A percentile compares a stretch with the other conserved stretches of the same genome.
Conservation (phyloP, 2,797 vertebrate genomes). For the Protosalanx chinensis region DNA sequence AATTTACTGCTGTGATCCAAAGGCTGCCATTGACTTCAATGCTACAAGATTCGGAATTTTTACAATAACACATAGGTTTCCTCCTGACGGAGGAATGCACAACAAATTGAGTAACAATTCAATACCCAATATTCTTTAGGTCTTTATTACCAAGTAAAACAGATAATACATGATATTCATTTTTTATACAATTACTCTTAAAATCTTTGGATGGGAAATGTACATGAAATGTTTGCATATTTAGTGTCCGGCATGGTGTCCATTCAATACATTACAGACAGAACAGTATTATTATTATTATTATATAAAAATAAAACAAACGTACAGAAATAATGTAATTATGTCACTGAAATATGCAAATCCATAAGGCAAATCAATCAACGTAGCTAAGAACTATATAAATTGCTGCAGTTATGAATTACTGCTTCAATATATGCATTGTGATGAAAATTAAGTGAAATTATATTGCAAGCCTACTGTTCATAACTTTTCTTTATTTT, state of each 20-base stretch:
- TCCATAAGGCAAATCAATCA: conserved; percentile 64
- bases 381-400: conserved; percentile 33
- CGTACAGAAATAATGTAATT: conserved; percentile 33
- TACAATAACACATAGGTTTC: too few relatives aligned
- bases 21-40: too few relatives aligned
- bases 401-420: conserved; percentile 19
- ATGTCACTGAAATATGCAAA: conserved; percentile 36
- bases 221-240: conserved; percentile 90
- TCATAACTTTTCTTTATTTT: not conserved
- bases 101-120: conserved; percentile 31
- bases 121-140: conserved; percentile 60
- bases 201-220: conserved; percentile 80
- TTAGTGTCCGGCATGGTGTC: conserved; percentile 68
- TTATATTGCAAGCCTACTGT: too few relatives aligned
- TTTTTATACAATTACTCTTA: conserved; percentile 74
- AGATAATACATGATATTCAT: conserved; percentile 77
- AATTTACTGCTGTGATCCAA: too few relatives aligned
- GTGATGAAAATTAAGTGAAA: conserved; percentile 25
- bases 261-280: conserved; percentile 54
- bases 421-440: conserved; percentile 10
- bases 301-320: conserved; percentile 54
- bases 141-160: conserved; percentile 85
- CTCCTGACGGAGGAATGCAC: too few relatives aligned
- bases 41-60: too few relatives aligned
- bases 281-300: conserved; percentile 37